phyloP scores from a whole-genome alignment of 2,888 invertebrate genomes.

The Uloborus plumipes region DNA sequence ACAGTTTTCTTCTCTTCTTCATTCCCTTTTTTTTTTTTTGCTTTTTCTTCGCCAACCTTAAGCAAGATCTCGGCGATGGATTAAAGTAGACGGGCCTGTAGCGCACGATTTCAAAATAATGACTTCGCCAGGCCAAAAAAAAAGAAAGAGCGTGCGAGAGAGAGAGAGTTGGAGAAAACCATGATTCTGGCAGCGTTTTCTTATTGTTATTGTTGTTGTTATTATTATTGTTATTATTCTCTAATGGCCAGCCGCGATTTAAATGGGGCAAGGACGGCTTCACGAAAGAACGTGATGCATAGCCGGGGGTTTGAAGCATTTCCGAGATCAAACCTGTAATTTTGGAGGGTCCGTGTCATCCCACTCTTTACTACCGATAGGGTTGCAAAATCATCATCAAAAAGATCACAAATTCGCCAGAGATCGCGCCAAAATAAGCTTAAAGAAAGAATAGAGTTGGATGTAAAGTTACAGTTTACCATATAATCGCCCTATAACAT shows the following conservation, averaged over 20 bases:
- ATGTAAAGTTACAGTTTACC: too few relatives aligned
- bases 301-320: constrained; percentile 34
- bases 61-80: constrained; percentile 36
- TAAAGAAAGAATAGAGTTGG: too few relatives aligned
- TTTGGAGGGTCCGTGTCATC: constrained; percentile 50
- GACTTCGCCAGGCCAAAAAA: constrained; percentile 25
- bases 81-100: constrained; percentile 44
- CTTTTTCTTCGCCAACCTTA: constrained; percentile 3
- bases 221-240: constrained; percentile 24
- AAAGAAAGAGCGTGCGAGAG: constrained; percentile 1
- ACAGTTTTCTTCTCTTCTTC: constrained; percentile 1
- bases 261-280: constrained; percentile 60
- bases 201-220: constrained; percentile 27
- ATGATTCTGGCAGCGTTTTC: constrained; percentile 20
- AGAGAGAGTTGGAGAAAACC: constrained; percentile 8
- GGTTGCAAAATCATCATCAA: constrained; percentile 24
- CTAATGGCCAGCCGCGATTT: constrained; percentile 25
- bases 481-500: too few relatives aligned
- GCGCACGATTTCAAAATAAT: constrained; percentile 52
- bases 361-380: constrained; percentile 42
- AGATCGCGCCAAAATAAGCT: not conserved
- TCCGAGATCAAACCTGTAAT: constrained; percentile 57
- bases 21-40: not conserved
- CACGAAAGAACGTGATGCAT: constrained; percentile 59
- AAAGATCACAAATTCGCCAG: constrained; percentile 16